Conservation (phyloP, 2,113 vertebrate genomes). For the Myiagra hebetior region DNA sequence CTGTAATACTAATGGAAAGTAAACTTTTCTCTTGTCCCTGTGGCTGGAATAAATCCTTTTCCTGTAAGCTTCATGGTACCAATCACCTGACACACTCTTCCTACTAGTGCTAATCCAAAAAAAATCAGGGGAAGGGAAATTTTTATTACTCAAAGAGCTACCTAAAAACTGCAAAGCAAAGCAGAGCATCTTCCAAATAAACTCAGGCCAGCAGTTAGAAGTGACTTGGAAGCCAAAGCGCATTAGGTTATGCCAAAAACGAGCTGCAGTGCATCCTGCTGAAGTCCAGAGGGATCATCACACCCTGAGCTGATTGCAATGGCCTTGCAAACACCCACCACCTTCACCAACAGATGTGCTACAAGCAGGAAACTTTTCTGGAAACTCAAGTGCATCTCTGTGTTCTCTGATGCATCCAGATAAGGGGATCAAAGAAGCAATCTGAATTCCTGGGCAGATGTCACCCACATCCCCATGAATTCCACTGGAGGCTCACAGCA, state of each 20-base stretch:
- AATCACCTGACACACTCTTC: neutral
- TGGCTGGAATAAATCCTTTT: neutral
- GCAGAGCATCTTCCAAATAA: neutral
- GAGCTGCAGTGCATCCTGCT: neutral
- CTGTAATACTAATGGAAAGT: neutral
- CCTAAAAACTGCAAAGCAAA: neutral
- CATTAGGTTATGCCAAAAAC: fast-evolving
- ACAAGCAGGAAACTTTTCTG: neutral
- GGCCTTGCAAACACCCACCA: neutral
- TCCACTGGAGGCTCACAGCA: neutral
- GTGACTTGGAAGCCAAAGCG: neutral
- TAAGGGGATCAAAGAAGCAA: neutral
- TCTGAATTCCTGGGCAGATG: neutral
- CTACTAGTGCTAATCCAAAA: neutral
- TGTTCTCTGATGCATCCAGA: neutral
- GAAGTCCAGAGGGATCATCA: neutral
- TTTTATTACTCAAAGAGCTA: neutral
- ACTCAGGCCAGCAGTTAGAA: neutral
- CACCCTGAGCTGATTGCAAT: neutral
- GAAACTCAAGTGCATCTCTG: neutral
- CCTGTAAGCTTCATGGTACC: neutral
- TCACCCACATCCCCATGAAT: neutral
- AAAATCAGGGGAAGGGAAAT: neutral
- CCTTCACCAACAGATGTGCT: neutral
- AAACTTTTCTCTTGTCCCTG: neutral